Conservation (phyloP, 2,113 vertebrate species). For the Orientallactaga bullata region DNA sequence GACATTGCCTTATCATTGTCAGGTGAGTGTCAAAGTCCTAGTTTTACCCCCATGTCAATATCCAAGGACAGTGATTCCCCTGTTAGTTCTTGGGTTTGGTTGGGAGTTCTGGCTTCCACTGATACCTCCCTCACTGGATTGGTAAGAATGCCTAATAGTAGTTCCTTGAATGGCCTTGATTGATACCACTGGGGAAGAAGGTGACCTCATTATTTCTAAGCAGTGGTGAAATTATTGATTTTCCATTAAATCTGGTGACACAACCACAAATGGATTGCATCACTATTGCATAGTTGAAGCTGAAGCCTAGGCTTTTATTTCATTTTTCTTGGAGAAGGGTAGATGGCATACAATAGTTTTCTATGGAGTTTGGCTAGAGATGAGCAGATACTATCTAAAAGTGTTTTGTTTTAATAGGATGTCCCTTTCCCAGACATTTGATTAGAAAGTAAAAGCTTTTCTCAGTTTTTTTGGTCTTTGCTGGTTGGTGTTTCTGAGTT, state of each 20-base stretch:
- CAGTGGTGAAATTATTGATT: not conserved
- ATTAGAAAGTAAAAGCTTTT: not conserved
- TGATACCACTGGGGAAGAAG: not conserved
- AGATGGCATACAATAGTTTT: not conserved
- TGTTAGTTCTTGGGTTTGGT: not conserved
- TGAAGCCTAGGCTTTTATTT: not conserved
- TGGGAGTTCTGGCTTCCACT: not conserved
- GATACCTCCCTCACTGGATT: not conserved
- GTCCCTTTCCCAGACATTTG: not conserved
- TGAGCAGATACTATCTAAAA: not conserved
- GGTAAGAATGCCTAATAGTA: not conserved
- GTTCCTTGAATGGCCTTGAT: not conserved
- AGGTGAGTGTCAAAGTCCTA: not conserved
- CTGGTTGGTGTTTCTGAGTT: not conserved
- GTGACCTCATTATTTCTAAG: not conserved
- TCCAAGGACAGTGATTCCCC: not conserved
- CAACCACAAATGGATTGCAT: not conserved
- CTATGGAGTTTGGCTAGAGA: not conserved
- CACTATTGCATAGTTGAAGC: not conserved
- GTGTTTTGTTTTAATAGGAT: not conserved
- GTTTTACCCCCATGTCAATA: conserved; percentile 6
- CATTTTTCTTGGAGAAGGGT: too few relatives aligned
- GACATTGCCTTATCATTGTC: not conserved
- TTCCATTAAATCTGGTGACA: not conserved
- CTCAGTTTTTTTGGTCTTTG: not conserved